These are phyloP conservation scores for Megalurothrips usitatus DNA, from an alignment of 2,888 invertebrate species.

Conservation along the genomic window DNA sequence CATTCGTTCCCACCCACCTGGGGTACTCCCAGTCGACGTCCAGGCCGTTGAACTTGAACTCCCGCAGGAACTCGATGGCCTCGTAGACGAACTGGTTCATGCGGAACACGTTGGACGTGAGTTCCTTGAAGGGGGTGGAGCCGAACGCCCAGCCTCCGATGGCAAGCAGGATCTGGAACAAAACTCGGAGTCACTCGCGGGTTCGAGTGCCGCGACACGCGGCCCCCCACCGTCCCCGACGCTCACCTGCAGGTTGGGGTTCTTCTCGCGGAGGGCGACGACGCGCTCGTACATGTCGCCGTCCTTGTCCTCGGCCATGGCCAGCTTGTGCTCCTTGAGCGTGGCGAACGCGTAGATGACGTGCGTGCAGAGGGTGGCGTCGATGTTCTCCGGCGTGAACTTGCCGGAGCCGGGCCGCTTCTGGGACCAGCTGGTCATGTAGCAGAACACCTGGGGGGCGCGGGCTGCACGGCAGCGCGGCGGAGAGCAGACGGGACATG, in stretches of 20 bases:
- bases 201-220: too few species aligned
- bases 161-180: constrained; percentile 65
- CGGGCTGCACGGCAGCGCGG: constrained; percentile 64
- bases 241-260: constrained; percentile 77
- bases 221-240: too few species aligned
- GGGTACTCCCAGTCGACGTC: constrained; percentile 96
- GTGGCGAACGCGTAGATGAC: constrained; percentile 93
- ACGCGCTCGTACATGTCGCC: constrained; percentile 81
- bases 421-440: constrained; percentile 93
- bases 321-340: constrained; percentile 75
- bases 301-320: constrained; percentile 76
- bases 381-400: constrained; percentile 84
- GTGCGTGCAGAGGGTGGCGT: constrained; percentile 87
- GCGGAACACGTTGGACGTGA: constrained; percentile 84
- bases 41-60: constrained; percentile 86
- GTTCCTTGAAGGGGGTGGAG: constrained; percentile 88
- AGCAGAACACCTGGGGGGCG: constrained; percentile 85
- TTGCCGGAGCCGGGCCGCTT: constrained; percentile 84
- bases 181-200: too few species aligned
- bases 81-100: constrained; percentile 96
- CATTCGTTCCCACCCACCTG: constrained; percentile 49
- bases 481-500: background rate
- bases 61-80: constrained; percentile 85
- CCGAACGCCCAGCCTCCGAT: constrained; percentile 97
- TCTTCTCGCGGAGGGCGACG: constrained; percentile 78